phyloP scores from a whole-genome alignment of 2,797 vertebrate species.

The Hydrophis major region DNA sequence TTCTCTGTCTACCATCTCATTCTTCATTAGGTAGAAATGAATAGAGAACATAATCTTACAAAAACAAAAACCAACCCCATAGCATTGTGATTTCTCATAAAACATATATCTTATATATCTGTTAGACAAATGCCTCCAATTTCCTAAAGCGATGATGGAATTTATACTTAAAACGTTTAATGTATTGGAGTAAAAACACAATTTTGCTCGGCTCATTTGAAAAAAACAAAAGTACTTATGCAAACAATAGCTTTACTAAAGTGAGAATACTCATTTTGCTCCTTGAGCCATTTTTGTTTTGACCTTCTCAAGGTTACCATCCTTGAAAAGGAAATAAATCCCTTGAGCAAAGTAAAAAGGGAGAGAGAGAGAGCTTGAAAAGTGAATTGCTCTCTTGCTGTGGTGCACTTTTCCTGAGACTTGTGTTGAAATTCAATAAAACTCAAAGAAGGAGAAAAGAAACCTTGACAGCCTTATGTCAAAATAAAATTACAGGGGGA shows the following conservation, averaged over 20 bases:
- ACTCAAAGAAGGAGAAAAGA: neutral
- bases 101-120: neutral
- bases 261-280: neutral
- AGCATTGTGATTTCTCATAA: neutral
- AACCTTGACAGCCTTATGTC: slow-evolving; percentile 27
- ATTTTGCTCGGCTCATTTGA: neutral
- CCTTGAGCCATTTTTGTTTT: slow-evolving; percentile 9
- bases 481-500: slow-evolving; percentile 29
- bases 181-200: neutral
- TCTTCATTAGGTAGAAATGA: neutral
- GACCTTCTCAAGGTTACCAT: slow-evolving; percentile 19
- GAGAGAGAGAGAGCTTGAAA: neutral
- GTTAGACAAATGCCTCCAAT: neutral
- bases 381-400: slow-evolving; percentile 15
- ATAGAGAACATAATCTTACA: neutral
- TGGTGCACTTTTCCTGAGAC: slow-evolving; percentile 1
- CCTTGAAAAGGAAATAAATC: slow-evolving; percentile 6
- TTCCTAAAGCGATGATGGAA: neutral
- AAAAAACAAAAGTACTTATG: neutral
- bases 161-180: neutral
- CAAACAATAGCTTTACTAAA: neutral
- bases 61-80: neutral
- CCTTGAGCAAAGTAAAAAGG: neutral
- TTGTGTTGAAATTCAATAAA: slow-evolving; percentile 26
- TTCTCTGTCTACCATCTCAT: neutral